phyloP scores from a whole-genome alignment of 2,113 vertebrate species.

The Hippopotamus amphibius region DNA sequence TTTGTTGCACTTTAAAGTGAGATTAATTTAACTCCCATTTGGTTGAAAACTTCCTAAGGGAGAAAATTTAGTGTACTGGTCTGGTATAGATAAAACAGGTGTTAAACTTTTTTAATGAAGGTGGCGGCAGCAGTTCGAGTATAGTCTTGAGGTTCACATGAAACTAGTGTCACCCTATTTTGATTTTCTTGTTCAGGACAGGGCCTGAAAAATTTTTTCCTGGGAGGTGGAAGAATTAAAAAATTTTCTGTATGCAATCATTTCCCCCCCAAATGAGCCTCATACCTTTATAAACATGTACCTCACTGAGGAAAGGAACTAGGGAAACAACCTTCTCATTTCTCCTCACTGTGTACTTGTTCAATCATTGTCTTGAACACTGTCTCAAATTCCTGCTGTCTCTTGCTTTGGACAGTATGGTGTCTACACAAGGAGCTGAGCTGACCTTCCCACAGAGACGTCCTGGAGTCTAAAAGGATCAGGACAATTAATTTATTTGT shows the following conservation, averaged over 20 bases:
- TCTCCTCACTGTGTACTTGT: neutral
- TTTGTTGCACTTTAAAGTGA: constrained; percentile 50
- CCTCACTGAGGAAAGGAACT: neutral
- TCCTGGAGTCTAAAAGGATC: neutral
- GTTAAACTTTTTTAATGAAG: neutral
- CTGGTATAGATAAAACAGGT: neutral
- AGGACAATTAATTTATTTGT: constrained; percentile 77
- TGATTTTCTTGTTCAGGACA: neutral
- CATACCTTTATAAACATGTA: neutral
- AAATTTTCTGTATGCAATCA: neutral
- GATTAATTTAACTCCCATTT: neutral
- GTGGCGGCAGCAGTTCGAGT: neutral
- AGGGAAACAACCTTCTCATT: neutral
- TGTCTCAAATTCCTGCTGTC: neutral
- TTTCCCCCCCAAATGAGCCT: neutral
- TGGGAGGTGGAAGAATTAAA: neutral
- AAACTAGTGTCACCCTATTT: neutral
- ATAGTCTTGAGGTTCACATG: neutral
- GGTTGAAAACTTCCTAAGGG: neutral
- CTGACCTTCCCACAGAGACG: constrained; percentile 26
- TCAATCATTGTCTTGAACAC: neutral
- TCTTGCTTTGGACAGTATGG: neutral
- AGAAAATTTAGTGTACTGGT: neutral
- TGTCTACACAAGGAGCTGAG: constrained; percentile 2
- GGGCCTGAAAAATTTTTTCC: neutral